These are phyloP conservation scores for Oryzias melastigma DNA, from an alignment of 2,113 vertebrate genomes.

Conservation along the genomic window DNA sequence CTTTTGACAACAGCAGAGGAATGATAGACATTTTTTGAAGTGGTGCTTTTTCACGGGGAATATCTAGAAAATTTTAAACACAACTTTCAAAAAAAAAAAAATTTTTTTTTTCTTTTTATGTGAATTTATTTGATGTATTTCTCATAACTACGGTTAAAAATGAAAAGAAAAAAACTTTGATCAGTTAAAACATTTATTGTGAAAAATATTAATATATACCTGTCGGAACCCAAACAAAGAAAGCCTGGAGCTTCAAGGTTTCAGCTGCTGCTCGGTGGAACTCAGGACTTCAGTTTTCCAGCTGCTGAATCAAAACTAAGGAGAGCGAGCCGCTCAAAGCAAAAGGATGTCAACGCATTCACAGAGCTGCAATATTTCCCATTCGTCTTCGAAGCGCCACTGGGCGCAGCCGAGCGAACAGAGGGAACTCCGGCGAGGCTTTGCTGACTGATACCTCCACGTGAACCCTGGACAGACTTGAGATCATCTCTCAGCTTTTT, in stretches of 20 bases:
- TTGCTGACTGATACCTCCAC: constrained; percentile 62
- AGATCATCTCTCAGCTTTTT: constrained; percentile 62
- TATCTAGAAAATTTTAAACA: constrained; percentile 89
- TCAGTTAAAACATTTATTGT: constrained; percentile 67
- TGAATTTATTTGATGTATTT: constrained; percentile 62
- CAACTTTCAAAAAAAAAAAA: constrained; percentile 75
- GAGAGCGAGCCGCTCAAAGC: constrained; percentile 43
- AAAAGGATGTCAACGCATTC: constrained; percentile 69
- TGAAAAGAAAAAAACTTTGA: constrained; percentile 19
- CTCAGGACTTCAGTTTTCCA: no score
- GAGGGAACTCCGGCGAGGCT: constrained; percentile 29
- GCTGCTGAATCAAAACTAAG: constrained; percentile 47
- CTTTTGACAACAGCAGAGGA: constrained; percentile 71
- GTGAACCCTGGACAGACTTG: constrained; percentile 78
- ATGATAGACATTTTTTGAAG: constrained; percentile 68
- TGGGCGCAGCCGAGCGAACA: constrained; percentile 12
- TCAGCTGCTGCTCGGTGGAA: constrained; percentile 96
- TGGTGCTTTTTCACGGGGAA: constrained; percentile 87
- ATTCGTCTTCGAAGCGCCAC: constrained; percentile 10
- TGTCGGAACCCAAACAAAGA: constrained; percentile 74
- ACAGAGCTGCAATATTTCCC: constrained; percentile 38
- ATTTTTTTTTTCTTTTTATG: constrained; percentile 58
- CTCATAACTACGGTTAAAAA: constrained; percentile 52
- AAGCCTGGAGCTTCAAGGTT: constrained; percentile 91
- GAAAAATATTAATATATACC: constrained; percentile 82